Conservation (phyloP, 2,888 invertebrate species). For the Apodemia mormo region DNA sequence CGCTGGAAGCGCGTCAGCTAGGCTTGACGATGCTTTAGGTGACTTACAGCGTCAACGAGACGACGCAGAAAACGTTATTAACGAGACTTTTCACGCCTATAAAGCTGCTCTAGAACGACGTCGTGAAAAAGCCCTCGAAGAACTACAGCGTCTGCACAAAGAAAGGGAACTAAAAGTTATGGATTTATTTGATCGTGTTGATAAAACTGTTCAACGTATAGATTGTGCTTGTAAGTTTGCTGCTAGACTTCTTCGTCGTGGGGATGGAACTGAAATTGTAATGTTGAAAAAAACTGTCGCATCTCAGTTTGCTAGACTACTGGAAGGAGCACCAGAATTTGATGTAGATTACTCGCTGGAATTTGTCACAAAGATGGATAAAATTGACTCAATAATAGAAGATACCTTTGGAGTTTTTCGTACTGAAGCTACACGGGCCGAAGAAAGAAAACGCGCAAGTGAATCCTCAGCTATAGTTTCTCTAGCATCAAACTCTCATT, state of each 20-base stretch:
- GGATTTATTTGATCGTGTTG: slow-evolving; percentile 92
- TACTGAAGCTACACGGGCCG: slow-evolving; percentile 83
- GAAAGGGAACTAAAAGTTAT: slow-evolving; percentile 94
- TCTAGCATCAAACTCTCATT: slow-evolving; percentile 67
- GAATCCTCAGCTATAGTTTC: slow-evolving; percentile 71
- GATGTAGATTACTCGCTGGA: slow-evolving; percentile 90
- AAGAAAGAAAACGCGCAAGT: slow-evolving; percentile 77
- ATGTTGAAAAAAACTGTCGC: slow-evolving; percentile 90
- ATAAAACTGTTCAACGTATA: slow-evolving; percentile 91
- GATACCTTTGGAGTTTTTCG: slow-evolving; percentile 88
- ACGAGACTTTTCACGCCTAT: slow-evolving; percentile 89
- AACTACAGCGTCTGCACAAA: slow-evolving; percentile 89
- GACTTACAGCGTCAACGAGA: slow-evolving; percentile 94
- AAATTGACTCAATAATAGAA: slow-evolving; percentile 88
- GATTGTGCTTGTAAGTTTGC: slow-evolving; percentile 94
- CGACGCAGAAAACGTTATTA: slow-evolving; percentile 90
- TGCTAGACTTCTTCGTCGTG: slow-evolving; percentile 89
- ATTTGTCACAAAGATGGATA: slow-evolving; percentile 89
- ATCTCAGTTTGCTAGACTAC: slow-evolving; percentile 88
- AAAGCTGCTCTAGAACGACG: slow-evolving; percentile 91
- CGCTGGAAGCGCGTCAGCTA: slow-evolving; percentile 88
- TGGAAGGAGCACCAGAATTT: slow-evolving; percentile 90
- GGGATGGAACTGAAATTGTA: slow-evolving; percentile 92
- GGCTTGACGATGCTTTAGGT: slow-evolving; percentile 89
- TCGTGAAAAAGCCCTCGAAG: slow-evolving; percentile 87